Evolutionary conservation across 1,140 invertebrate species (phyloP).

Genomic region (Psix sp.): DNA sequence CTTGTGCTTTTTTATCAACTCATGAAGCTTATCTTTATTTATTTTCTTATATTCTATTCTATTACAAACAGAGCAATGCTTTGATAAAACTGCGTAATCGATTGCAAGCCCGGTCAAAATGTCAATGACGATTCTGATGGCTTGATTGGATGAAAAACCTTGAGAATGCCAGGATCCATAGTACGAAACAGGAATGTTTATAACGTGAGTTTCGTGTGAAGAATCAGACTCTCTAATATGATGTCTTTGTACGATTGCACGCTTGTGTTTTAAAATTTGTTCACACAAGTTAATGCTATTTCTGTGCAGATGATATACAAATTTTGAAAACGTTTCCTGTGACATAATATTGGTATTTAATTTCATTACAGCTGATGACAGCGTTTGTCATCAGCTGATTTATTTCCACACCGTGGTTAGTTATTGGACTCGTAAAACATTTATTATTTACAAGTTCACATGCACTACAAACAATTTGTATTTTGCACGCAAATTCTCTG

Average conservation of each 20-base stretch:
- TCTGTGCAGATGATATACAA: not conserved
- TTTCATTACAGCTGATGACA: not conserved
- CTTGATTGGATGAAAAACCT: constrained; percentile 6
- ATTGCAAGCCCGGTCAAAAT: not conserved
- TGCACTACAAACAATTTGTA: constrained; percentile 1
- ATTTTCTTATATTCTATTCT: constrained; percentile 3
- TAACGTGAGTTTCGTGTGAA: constrained; percentile 1
- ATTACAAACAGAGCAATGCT: constrained; percentile 7
- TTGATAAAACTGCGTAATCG: constrained; percentile 8
- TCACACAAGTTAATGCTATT: not conserved
- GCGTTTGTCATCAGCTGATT: constrained; percentile 6
- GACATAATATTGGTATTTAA: constrained; percentile 1
- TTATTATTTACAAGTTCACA: constrained; percentile 14
- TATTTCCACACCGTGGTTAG: not conserved
- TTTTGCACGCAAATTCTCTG: not conserved
- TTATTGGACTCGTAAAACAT: constrained; percentile 3
- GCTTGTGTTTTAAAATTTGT: not conserved
- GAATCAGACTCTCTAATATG: not conserved
- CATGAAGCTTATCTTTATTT: not conserved
- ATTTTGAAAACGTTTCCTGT: not conserved
- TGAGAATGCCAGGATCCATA: constrained; percentile 2
- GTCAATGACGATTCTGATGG: constrained; percentile 2
- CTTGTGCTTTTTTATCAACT: constrained; percentile 4
- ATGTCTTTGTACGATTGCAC: not conserved
- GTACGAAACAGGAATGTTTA: not conserved